These are phyloP conservation scores for Calycopis cecrops DNA, from an alignment of 1,140 invertebrate species.

Conservation along the genomic window DNA sequence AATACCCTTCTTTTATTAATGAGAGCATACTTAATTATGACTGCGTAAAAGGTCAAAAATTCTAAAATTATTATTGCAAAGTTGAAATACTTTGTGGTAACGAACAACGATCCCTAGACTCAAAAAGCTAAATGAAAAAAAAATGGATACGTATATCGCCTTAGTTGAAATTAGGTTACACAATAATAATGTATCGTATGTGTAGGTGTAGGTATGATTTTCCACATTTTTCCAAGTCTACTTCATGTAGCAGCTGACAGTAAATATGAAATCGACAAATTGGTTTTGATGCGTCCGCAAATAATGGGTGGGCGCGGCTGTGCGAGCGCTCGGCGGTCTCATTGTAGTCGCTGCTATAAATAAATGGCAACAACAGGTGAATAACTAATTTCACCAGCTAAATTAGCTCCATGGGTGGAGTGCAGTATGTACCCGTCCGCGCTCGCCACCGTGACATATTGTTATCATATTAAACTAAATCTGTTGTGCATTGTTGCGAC, in stretches of 20 bases:
- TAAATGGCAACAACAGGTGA: conserved; percentile 74
- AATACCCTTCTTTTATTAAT: too few relatives aligned
- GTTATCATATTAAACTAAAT: conserved; percentile 35
- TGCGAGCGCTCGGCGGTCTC: conserved; percentile 49
- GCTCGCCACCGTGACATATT: conserved; percentile 52
- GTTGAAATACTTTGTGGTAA: too few relatives aligned
- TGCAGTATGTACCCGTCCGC: conserved; percentile 62
- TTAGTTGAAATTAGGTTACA: neutral
- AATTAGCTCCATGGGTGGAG: conserved; percentile 68
- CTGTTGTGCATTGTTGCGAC: conserved; percentile 9
- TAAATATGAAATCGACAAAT: conserved; percentile 49
- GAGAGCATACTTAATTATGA: too few relatives aligned
- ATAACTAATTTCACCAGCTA: conserved; percentile 73
- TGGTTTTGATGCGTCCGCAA: conserved; percentile 53
- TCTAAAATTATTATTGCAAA: too few relatives aligned
- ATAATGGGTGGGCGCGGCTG: conserved; percentile 61
- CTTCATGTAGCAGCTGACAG: conserved; percentile 11
- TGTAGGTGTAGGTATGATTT: too few relatives aligned
- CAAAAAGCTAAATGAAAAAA: too few relatives aligned
- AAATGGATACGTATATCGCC: too few relatives aligned
- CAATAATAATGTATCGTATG: too few relatives aligned
- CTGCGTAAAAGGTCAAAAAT: too few relatives aligned
- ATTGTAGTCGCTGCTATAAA: conserved; percentile 61
- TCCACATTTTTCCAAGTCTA: too few relatives aligned
- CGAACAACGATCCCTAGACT: too few relatives aligned